A percentile compares a stretch with the other conserved stretches of the same genome.
Conservation (phyloP, 2,888 invertebrate genomes). For the Drosophila greeni region DNA sequence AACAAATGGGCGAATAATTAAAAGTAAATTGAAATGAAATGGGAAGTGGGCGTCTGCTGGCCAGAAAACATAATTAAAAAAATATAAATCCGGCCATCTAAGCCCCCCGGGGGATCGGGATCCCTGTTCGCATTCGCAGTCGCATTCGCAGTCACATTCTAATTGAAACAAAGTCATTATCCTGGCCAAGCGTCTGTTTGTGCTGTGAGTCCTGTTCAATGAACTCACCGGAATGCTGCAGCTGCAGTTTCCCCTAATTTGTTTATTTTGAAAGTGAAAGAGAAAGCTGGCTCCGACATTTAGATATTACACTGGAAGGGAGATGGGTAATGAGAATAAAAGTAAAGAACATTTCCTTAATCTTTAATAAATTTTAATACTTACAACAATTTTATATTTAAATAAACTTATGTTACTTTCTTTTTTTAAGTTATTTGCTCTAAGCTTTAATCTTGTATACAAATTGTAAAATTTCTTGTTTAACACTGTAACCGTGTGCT, state of each 20-base stretch:
- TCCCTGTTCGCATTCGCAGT: background rate
- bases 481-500: constrained; percentile 3
- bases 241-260: constrained; percentile 40
- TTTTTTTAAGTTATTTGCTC: background rate
- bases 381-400: background rate
- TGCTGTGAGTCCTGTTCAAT: constrained; percentile 42
- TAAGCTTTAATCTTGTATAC: background rate
- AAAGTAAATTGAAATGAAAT: constrained; percentile 59
- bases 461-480: constrained; percentile 10
- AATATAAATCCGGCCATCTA: constrained; percentile 30
- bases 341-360: background rate
- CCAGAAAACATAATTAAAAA: constrained; percentile 57
- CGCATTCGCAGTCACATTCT: constrained; percentile 26
- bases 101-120: background rate
- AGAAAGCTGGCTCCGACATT: constrained; percentile 11
- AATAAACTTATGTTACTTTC: background rate
- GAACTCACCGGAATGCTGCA: constrained; percentile 51
- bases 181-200: constrained; percentile 35
- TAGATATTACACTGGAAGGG: background rate
- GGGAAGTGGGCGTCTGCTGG: constrained; percentile 20
- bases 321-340: background rate
- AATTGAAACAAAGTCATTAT: constrained; percentile 62
- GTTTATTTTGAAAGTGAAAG: constrained; percentile 35
- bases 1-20: constrained; percentile 67
- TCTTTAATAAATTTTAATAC: background rate